A percentile compares a stretch with the other conserved stretches of the same genome.
Evolutionary conservation across 92 coral and sea anemone species (phyloP).

Genomic region (Anthopleura xanthogrammica): DNA sequence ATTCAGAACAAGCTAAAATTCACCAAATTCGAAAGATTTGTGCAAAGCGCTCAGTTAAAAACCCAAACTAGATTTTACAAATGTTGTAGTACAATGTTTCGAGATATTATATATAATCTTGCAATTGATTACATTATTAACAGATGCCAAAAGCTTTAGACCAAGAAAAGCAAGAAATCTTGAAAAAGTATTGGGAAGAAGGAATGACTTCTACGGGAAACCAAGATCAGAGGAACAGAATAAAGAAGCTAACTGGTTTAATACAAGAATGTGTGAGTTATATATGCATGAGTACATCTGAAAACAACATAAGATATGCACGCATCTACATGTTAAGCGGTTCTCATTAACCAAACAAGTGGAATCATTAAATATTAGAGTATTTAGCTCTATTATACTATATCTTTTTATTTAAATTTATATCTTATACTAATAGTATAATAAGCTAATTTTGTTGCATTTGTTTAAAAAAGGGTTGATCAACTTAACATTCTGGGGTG

Average conservation of each 20-base stretch:
- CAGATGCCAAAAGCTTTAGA: not conserved
- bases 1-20: no score
- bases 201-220: not conserved
- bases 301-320: no score
- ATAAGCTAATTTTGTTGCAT: not conserved
- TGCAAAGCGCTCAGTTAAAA: no score
- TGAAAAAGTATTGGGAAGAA: not conserved
- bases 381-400: not conserved
- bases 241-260: not conserved
- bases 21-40: no score
- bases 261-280: not conserved
- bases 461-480: not conserved
- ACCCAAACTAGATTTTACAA: no score
- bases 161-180: slow-evolving; percentile 2
- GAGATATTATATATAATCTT: no score
- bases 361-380: not conserved
- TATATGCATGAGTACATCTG: not conserved
- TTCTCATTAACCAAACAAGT: no score
- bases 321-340: not conserved
- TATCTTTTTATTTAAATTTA: not conserved
- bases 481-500: slow-evolving; percentile 7
- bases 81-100: no score
- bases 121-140: not conserved
- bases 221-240: not conserved
- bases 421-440: not conserved